Conservation (phyloP, 2,888 invertebrate genomes). For the Taphrorychus bicolor region DNA sequence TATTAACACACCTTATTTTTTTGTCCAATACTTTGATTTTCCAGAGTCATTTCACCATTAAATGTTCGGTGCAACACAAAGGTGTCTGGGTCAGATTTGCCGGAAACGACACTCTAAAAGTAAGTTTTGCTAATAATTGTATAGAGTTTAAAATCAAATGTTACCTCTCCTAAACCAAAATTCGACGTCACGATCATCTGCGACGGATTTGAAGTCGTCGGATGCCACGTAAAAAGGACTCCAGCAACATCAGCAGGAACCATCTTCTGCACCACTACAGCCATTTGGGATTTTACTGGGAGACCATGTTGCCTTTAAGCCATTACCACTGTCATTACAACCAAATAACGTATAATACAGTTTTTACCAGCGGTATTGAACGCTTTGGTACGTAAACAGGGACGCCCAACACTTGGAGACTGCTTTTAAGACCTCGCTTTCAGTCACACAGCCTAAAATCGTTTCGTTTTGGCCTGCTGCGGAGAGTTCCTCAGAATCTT, state of each 20-base stretch:
- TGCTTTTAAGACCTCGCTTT: conserved; percentile 64
- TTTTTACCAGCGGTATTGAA: conserved; percentile 75
- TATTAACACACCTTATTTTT: conserved; percentile 55
- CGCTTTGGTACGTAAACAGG: conserved; percentile 77
- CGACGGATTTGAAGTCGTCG: conserved; percentile 73
- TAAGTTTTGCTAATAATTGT: background rate
- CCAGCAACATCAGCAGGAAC: conserved; percentile 75
- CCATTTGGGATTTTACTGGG: conserved; percentile 72
- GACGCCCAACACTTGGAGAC: conserved; percentile 84
- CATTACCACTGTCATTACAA: too few relatives aligned
- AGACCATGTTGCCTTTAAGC: conserved; percentile 74
- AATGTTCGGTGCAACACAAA: conserved; percentile 65
- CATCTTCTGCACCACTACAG: conserved; percentile 82
- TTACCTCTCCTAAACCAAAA: conserved; percentile 86
- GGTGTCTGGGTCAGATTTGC: conserved; percentile 78
- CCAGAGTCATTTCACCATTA: conserved; percentile 58
- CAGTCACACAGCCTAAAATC: conserved; percentile 70
- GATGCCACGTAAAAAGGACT: conserved; percentile 83
- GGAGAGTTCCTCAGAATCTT: conserved; percentile 81
- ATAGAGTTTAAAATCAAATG: conserved; percentile 30
- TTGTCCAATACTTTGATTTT: conserved; percentile 61
- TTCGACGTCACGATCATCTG: conserved; percentile 78
- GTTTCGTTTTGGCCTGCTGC: conserved; percentile 88
- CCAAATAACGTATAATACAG: background rate
- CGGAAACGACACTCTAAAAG: conserved; percentile 78